Evolutionary conservation across 1,140 invertebrate species (phyloP).

Genomic region (Drosophila pseudoobscura): DNA sequence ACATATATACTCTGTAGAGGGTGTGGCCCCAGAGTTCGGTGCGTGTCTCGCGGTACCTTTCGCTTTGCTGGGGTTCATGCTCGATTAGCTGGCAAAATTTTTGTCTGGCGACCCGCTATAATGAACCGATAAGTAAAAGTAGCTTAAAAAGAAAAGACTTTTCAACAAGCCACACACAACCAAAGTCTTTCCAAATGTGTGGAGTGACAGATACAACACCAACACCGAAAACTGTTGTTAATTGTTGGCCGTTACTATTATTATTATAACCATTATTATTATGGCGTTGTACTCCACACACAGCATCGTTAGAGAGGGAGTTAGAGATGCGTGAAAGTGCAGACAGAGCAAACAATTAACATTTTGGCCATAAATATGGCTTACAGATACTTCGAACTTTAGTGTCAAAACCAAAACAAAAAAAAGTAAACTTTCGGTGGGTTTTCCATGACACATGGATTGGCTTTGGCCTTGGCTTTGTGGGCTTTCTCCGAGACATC

Average conservation of each 20-base stretch:
- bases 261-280: constrained; percentile 35
- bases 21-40: constrained; percentile 7
- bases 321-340: constrained; percentile 63
- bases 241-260: constrained; percentile 55
- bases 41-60: constrained; percentile 55
- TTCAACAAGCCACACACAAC: constrained; percentile 51
- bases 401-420: constrained; percentile 35
- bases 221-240: constrained; percentile 52
- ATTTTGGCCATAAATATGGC: constrained; percentile 64
- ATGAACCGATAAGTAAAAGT: constrained; percentile 80
- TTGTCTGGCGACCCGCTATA: constrained; percentile 63
- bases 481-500: constrained; percentile 46
- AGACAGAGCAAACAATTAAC: constrained; percentile 65
- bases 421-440: constrained; percentile 54
- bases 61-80: constrained; percentile 68
- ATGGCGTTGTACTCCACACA: constrained; percentile 64
- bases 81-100: constrained; percentile 69
- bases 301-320: constrained; percentile 26
- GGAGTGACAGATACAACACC: constrained; percentile 38
- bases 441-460: constrained; percentile 20
- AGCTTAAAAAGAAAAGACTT: constrained; percentile 62
- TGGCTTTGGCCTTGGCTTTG: not conserved
- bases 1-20: constrained; percentile 5
- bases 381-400: constrained; percentile 55
- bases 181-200: constrained; percentile 33